Percentiles rank a stretch among this genome's conserved stretches.
These are phyloP conservation scores for Gallirallus australis DNA, from an alignment of 2,797 vertebrate genomes.

Conservation along the genomic window DNA sequence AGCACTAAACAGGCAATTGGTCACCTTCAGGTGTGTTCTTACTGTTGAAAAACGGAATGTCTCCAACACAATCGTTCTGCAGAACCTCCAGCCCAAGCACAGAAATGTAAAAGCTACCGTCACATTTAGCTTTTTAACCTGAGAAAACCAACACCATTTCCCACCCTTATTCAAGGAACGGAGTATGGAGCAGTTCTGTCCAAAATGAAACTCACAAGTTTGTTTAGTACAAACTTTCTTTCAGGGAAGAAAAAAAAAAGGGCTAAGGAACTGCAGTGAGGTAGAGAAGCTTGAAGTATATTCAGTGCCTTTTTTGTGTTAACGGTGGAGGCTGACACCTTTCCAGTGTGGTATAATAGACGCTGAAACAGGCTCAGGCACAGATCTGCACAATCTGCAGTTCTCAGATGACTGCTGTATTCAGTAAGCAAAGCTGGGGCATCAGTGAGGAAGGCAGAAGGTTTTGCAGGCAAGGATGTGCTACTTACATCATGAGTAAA, in stretches of 20 bases:
- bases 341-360: rapidly evolving
- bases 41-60: neutral
- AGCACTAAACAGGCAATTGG: neutral
- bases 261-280: neutral
- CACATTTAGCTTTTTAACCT: neutral
- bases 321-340: neutral
- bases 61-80: neutral
- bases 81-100: neutral
- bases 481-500: neutral
- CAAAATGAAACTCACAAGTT: neutral
- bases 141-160: neutral
- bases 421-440: neutral
- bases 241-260: neutral
- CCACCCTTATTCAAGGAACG: neutral
- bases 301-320: neutral
- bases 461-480: neutral
- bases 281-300: neutral
- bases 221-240: neutral
- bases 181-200: neutral
- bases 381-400: neutral
- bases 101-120: neutral
- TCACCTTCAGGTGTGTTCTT: neutral
- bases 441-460: neutral
- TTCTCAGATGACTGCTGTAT: neutral
- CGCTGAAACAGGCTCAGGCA: neutral